phyloP scores from a whole-genome alignment of 1,140 invertebrate species.

The Piezodorus guildinii region DNA sequence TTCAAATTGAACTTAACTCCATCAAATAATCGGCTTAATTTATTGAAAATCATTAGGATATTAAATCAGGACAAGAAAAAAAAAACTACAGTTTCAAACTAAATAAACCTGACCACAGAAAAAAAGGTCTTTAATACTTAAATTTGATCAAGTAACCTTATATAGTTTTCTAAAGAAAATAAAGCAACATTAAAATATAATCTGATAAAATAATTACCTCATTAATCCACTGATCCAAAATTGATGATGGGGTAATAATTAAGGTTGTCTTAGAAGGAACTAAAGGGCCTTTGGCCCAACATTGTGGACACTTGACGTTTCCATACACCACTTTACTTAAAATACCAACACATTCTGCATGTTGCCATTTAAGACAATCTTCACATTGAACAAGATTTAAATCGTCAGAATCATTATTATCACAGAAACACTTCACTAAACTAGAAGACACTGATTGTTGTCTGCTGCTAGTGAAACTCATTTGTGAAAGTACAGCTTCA shows the following conservation, averaged over 20 bases:
- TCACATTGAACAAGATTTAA: slow-evolving; percentile 37
- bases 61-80: no score
- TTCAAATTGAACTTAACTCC: no score
- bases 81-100: no score
- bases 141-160: no score
- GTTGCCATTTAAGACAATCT: slow-evolving; percentile 45
- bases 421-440: slow-evolving; percentile 2
- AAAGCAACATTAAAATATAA: neutral
- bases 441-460: neutral
- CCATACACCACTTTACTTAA: slow-evolving; percentile 31
- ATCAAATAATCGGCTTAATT: no score
- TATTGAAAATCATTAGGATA: no score
- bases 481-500: neutral
- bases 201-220: slow-evolving; percentile 35
- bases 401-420: slow-evolving; percentile 28
- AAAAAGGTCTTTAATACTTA: no score
- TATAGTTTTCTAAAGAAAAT: no score
- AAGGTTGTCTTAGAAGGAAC: slow-evolving; percentile 50
- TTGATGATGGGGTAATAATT: slow-evolving; percentile 58
- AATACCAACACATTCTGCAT: slow-evolving; percentile 48
- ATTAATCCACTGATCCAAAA: slow-evolving; percentile 59
- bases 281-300: slow-evolving; percentile 39
- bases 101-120: no score
- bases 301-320: slow-evolving; percentile 46
- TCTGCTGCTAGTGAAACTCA: neutral